phyloP scores from a whole-genome alignment of 2,888 invertebrate species.

The Cenopis cana region DNA sequence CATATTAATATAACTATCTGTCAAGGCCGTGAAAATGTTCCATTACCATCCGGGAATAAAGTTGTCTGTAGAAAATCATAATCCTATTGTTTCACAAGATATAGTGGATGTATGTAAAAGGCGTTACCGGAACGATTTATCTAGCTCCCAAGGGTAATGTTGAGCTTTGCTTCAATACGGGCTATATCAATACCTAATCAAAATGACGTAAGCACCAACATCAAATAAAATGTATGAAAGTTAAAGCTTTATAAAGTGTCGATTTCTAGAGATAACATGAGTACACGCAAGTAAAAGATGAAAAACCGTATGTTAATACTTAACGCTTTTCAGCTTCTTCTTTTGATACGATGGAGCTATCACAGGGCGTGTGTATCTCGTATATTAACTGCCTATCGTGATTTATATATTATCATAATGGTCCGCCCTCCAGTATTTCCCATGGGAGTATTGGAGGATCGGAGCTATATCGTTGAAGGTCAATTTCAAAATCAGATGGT shows the following conservation, averaged over 20 bases:
- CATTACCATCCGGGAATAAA: neutral
- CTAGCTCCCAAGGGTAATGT: constrained; percentile 48
- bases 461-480: constrained; percentile 9
- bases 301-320: neutral
- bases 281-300: neutral
- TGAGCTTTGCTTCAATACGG: constrained; percentile 39
- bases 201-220: constrained; percentile 16
- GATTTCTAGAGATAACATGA: neutral
- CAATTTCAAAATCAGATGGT: neutral
- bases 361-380: constrained; percentile 33
- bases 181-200: neutral
- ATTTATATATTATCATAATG: constrained; percentile 35
- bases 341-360: constrained; percentile 25
- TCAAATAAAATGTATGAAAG: neutral
- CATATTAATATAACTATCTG: too few species aligned
- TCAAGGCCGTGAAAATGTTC: neutral
- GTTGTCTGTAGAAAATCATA: constrained; percentile 19
- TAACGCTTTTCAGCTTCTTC: neutral
- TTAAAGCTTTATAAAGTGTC: neutral
- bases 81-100: constrained; percentile 24
- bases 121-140: constrained; percentile 50
- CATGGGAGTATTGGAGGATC: constrained; percentile 22
- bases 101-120: constrained; percentile 34
- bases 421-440: constrained; percentile 30
- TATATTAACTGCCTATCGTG: constrained; percentile 35